phyloP scores from a whole-genome alignment of 2,113 vertebrate genomes.

The Hassar affinis region DNA sequence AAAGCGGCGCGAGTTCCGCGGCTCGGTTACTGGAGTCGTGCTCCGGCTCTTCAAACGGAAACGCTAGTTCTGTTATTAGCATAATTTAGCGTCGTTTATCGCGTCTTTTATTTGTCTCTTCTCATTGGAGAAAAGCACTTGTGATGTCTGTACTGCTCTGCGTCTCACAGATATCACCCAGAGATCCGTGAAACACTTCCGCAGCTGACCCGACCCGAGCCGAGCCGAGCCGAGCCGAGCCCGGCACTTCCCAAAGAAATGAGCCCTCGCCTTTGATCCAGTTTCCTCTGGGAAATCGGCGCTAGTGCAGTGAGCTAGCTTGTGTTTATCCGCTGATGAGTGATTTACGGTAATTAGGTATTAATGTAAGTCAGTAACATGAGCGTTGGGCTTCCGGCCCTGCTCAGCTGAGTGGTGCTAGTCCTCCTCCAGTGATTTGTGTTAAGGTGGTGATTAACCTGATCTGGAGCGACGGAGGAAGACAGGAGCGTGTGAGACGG shows the following conservation, averaged over 20 bases:
- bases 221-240: too few relatives aligned
- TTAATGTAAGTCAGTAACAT: too few relatives aligned
- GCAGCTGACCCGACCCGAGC: not conserved
- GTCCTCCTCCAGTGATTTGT: too few relatives aligned
- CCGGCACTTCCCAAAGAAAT: not conserved
- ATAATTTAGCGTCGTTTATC: not conserved
- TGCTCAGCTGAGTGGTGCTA: too few relatives aligned
- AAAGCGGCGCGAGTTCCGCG: not conserved
- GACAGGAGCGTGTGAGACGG: not conserved
- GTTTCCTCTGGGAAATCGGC: not conserved
- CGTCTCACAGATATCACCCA: too few relatives aligned
- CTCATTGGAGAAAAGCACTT: too few relatives aligned
- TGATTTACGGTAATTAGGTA: not conserved
- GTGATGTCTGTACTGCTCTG: too few relatives aligned
- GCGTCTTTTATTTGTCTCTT: too few relatives aligned
- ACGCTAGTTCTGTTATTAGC: too few relatives aligned
- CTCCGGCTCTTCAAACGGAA: not conserved
- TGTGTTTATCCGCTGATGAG: not conserved
- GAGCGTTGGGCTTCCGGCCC: too few relatives aligned
- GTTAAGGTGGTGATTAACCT: too few relatives aligned
- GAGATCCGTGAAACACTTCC: too few relatives aligned
- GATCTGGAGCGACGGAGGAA: not conserved
- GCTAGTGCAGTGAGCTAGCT: not conserved
- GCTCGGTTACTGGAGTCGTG: not conserved
- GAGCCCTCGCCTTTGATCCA: not conserved